These are phyloP conservation scores for Euplagia quadripunctaria DNA, from an alignment of 2,888 invertebrate species.

Conservation along the genomic window DNA sequence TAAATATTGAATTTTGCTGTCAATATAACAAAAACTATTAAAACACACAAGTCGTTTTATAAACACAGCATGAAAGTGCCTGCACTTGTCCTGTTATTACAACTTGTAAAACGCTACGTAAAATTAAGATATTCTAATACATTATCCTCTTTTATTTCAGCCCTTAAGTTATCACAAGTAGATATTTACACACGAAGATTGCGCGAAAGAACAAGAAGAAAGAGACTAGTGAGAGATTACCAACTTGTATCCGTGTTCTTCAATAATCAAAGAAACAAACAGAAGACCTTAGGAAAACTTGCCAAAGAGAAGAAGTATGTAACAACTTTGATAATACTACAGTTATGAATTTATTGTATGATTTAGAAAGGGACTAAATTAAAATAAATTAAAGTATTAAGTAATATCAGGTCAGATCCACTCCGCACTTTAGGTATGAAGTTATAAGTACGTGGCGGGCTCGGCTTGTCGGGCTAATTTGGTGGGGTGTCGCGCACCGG, in stretches of 20 bases:
- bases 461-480: too few species aligned
- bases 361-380: not conserved
- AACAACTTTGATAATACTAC: not conserved
- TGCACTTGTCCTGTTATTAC: not conserved
- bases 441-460: too few species aligned
- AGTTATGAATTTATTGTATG: not conserved
- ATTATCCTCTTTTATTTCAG: constrained; percentile 73
- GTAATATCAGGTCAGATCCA: too few species aligned
- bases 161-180: constrained; percentile 96
- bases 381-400: too few species aligned
- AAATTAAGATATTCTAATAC: not conserved
- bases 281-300: constrained; percentile 88
- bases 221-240: constrained; percentile 96
- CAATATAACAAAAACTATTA: not conserved
- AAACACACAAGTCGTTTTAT: not conserved
- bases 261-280: constrained; percentile 88
- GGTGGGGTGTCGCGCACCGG: too few species aligned
- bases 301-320: constrained; percentile 93
- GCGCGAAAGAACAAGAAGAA: constrained; percentile 95
- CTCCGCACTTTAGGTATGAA: too few species aligned
- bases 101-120: not conserved
- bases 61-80: not conserved
- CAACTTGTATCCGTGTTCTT: constrained; percentile 96
- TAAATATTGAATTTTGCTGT: too few species aligned
- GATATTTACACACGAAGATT: constrained; percentile 96